Evolutionary conservation across 35 echinoderm and acorn worm genomes (phyloP).

Genomic region (Heliocidaris tuberculata): DNA sequence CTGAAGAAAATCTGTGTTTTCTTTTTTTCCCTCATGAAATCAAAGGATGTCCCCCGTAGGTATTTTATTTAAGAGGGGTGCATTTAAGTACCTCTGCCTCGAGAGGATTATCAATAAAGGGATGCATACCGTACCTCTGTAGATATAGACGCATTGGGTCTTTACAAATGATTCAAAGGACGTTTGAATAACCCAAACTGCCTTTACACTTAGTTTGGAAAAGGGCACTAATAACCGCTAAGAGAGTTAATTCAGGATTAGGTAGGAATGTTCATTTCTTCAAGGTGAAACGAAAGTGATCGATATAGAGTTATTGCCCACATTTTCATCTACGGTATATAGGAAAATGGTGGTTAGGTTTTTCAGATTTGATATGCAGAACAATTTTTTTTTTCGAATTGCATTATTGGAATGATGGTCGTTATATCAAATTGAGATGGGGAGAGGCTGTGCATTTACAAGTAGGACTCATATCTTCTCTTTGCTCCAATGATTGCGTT

Average conservation of each 20-base stretch:
- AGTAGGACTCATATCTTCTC: background rate
- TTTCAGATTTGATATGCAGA: background rate
- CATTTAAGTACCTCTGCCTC: background rate
- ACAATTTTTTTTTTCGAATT: background rate
- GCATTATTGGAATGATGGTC: too few relatives aligned
- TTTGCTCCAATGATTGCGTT: background rate
- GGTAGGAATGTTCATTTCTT: background rate
- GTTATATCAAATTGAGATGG: background rate
- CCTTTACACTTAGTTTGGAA: background rate
- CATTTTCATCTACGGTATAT: background rate
- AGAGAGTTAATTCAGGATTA: slow-evolving; percentile 8
- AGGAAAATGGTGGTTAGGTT: background rate
- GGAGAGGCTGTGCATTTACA: background rate
- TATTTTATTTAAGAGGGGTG: background rate
- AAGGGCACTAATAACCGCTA: background rate
- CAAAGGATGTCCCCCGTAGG: background rate
- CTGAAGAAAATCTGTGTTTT: background rate
- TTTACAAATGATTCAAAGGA: background rate
- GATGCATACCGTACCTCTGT: background rate
- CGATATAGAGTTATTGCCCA: background rate
- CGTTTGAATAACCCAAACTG: background rate
- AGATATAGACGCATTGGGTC: background rate
- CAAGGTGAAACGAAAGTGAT: background rate
- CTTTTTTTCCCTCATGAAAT: background rate
- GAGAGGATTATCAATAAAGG: background rate